phyloP scores from a whole-genome alignment of 2,113 vertebrate species.

The Catharus minimus region DNA sequence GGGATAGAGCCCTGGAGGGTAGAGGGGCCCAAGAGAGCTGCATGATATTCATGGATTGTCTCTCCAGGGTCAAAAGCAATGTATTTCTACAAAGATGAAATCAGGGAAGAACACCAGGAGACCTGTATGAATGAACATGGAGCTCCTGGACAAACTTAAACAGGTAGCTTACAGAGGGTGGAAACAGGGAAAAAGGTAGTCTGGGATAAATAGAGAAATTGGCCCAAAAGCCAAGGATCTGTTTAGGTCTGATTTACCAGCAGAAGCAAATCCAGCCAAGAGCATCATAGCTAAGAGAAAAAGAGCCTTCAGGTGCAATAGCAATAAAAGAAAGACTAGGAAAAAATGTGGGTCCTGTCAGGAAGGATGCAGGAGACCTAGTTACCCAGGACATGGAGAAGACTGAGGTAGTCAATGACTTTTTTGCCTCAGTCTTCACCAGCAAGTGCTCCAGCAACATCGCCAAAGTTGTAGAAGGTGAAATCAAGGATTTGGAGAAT shows the following conservation, averaged over 20 bases:
- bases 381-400: neutral
- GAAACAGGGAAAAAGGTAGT: neutral
- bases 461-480: neutral
- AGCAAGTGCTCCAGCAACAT: neutral
- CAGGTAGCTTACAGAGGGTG: neutral
- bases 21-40: neutral
- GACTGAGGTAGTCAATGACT: neutral
- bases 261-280: neutral
- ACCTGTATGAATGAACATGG: neutral
- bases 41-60: neutral
- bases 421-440: neutral
- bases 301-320: neutral
- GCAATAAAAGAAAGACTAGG: neutral
- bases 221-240: neutral
- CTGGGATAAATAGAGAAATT: neutral
- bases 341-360: neutral
- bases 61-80: neutral
- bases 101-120: neutral
- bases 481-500: neutral
- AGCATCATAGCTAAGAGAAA: neutral
- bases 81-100: neutral
- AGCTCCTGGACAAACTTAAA: neutral
- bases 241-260: neutral
- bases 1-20: neutral
- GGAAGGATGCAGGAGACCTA: neutral